Base-by-base conservation (phyloP, 2,797 vertebrate genomes). In the Phyllotis vaccarum region DNA sequence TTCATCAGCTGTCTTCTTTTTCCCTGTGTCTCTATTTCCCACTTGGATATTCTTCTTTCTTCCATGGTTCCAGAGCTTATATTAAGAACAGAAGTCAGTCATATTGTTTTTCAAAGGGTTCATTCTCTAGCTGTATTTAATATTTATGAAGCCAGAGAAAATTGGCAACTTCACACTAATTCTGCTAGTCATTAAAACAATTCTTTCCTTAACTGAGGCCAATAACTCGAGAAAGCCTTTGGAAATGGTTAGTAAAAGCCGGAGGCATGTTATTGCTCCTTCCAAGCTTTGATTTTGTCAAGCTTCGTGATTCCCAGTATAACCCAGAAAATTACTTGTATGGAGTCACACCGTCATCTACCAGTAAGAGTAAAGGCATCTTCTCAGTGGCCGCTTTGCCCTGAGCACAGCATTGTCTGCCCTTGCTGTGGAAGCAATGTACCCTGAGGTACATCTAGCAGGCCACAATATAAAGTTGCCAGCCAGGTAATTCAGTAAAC, bases 391-490 rank as follows among this genome's bases (percentile, higher is more conserved):
- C 62, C 70, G 3, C 98, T 98, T 56, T 95, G 97, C 96, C 97
- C 97, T 97, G 93, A 98, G 89, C 94, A 74, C 82, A 94, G 86
- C 88, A 93, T 94, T 92, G 46, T 27, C 94, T 89, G 68, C 24
- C 97, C 97, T 91, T 93, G 96, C 96, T 98, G 72, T 93, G 92
- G 95, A 97, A 97, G 79, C 95, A 76, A 64, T 91, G 81, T 97
- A 93, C 85, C 95, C 54, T 82, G 76, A 95, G 96, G 92, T 95
- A 85, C 91, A 94, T 93, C 97, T 97, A 97, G 96, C 94, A 95
- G 74, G 74, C 68, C 0, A 70, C 88, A 98, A 91, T 95, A 96
- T 5, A 96, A 97, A 93, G 17, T 22, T 58, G 92, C 91, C 97
- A 97, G 64, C 90, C 87, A 52, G 80, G 94, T 92, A 97, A 95